A percentile compares a stretch with the other conserved stretches of the same genome.
Conservation (phyloP, 2,797 vertebrate genomes). For the Muraenolepis orangiensis region DNA sequence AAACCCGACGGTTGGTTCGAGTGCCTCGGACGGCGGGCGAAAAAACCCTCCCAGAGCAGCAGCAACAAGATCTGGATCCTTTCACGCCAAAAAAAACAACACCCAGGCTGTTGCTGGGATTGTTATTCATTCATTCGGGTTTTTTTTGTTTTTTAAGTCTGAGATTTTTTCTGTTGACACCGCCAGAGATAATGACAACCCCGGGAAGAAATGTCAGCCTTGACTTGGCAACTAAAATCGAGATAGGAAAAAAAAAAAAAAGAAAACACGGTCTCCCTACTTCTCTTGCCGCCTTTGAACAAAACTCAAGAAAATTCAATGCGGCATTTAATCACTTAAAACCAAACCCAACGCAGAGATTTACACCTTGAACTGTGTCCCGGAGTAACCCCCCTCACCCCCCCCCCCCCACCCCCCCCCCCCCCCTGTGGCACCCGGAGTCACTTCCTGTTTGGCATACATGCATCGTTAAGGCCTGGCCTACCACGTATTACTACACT, state of each 20-base stretch:
- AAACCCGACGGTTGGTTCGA: conserved; percentile 70
- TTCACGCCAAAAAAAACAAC: conserved; percentile 46
- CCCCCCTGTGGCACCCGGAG: background rate
- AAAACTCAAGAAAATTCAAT: conserved; percentile 33
- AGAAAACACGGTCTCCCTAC: conserved; percentile 25
- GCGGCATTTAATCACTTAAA: conserved; percentile 33
- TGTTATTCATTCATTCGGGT: background rate
- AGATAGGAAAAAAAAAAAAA: conserved; percentile 14
- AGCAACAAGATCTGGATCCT: conserved; percentile 48
- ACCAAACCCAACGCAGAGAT: conserved; percentile 33
- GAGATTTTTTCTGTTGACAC: conserved; percentile 37
- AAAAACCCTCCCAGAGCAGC: conserved; percentile 42
- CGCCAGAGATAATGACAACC: conserved; percentile 47
- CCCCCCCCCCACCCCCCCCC: no score
- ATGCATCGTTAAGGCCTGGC: background rate
- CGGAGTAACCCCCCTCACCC: no score
- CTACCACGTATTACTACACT: background rate
- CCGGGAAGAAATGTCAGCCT: conserved; percentile 26
- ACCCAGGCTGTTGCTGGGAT: conserved; percentile 51
- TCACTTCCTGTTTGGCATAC: background rate
- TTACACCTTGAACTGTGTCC: conserved; percentile 27
- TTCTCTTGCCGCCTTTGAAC: conserved; percentile 22
- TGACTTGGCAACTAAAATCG: conserved; percentile 11
- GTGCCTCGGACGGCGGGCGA: conserved; percentile 57
- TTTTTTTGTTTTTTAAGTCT: background rate